These are phyloP conservation scores for Labeo catla DNA, from an alignment of 2,113 vertebrate species.

Conservation along the genomic window DNA sequence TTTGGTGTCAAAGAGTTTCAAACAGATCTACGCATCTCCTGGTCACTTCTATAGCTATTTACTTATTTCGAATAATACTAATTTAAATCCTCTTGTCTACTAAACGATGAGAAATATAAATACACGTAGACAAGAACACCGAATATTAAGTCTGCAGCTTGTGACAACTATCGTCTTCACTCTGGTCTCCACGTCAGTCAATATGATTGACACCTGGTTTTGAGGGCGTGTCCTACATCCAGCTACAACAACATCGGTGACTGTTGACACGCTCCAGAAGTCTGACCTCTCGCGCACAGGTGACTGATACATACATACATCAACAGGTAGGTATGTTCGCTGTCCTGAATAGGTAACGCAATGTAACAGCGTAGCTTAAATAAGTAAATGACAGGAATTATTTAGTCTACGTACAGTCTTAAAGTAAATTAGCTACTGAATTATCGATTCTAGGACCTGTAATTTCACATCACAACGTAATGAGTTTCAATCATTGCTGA, in stretches of 20 bases:
- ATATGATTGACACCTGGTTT: slow-evolving; percentile 25
- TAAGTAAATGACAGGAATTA: background rate
- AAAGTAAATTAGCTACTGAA: background rate
- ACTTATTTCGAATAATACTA: background rate
- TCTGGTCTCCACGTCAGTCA: background rate
- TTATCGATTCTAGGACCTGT: background rate
- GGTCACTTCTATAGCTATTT: background rate
- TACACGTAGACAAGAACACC: background rate
- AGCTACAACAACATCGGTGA: background rate
- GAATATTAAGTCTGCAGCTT: background rate
- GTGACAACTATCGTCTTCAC: background rate
- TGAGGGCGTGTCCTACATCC: slow-evolving; percentile 10
- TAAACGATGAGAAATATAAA: background rate
- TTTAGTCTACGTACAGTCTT: background rate
- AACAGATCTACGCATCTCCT: background rate
- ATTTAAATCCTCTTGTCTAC: background rate
- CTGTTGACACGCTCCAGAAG: background rate
- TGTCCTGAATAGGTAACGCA: background rate
- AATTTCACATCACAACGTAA: background rate
- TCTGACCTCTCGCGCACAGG: slow-evolving; percentile 30
- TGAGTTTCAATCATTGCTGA: background rate
- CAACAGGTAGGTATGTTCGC: slow-evolving; percentile 34
- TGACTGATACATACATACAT: slow-evolving; percentile 11
- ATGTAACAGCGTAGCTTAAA: background rate
- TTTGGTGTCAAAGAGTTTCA: background rate